Conservation (phyloP, 2,888 invertebrate genomes). For the Sinohyriopsis cumingii region DNA sequence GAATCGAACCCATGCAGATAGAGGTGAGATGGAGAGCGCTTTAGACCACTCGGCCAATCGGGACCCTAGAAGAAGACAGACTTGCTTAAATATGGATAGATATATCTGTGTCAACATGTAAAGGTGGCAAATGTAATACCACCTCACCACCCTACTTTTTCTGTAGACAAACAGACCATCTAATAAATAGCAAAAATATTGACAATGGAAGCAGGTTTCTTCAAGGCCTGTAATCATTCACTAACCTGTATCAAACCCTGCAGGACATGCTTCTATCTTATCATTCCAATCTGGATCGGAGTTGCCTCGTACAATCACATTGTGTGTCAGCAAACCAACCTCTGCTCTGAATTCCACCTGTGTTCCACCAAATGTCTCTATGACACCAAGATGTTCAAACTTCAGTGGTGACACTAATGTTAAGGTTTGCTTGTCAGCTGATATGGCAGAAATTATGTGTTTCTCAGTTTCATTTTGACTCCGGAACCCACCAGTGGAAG, state of each 20-base stretch:
- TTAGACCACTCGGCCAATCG: no score
- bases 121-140: no score
- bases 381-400: slow-evolving; percentile 56
- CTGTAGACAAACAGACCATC: no score
- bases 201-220: no score
- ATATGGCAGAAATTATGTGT: slow-evolving; percentile 50
- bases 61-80: no score
- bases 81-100: no score
- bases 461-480: slow-evolving; percentile 63
- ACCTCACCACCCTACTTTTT: no score
- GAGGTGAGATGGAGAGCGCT: no score
- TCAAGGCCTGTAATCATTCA: background rate
- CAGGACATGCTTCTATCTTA: slow-evolving; percentile 61
- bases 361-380: slow-evolving; percentile 47
- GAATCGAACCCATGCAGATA: no score
- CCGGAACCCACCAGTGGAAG: slow-evolving; percentile 62
- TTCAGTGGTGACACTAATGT: slow-evolving; percentile 49
- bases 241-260: slow-evolving; percentile 66
- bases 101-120: no score
- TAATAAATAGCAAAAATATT: no score
- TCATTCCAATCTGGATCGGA: slow-evolving; percentile 58
- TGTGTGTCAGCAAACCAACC: slow-evolving; percentile 65
- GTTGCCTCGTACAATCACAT: slow-evolving; percentile 64
- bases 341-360: slow-evolving; percentile 60
- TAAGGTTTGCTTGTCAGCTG: slow-evolving; percentile 51